Evolutionary conservation across 1,140 invertebrate species (phyloP).

Genomic region (Zaprionus vittiger): DNA sequence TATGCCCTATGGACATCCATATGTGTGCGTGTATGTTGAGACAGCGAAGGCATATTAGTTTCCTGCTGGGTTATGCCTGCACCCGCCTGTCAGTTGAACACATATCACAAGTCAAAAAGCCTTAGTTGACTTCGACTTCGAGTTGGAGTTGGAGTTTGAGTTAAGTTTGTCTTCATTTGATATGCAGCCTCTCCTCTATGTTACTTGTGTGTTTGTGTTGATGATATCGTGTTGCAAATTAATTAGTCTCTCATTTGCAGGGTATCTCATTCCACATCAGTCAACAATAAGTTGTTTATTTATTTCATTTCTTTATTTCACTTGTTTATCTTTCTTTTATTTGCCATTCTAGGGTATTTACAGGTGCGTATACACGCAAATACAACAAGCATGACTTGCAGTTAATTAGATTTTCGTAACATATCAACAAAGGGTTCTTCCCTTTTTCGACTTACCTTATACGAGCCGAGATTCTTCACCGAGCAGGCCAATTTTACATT

Average conservation of each 20-base stretch:
- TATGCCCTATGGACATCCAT: constrained; percentile 10
- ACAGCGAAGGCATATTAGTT: constrained; percentile 30
- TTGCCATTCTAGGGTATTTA: constrained; percentile 9
- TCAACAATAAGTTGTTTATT: neutral
- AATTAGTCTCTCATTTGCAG: constrained; percentile 4
- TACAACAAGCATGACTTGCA: neutral
- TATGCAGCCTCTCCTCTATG: neutral
- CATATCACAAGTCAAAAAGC: constrained; percentile 29
- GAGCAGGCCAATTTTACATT: constrained; percentile 95
- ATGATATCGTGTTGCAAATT: constrained; percentile 9
- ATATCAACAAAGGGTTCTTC: constrained; percentile 10
- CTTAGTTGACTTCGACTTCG: constrained; percentile 18
- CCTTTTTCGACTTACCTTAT: constrained; percentile 87
- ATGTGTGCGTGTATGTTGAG: neutral
- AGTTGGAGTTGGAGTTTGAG: neutral
- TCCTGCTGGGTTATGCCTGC: constrained; percentile 9
- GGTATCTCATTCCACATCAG: neutral
- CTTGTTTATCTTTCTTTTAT: neutral
- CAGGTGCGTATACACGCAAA: neutral
- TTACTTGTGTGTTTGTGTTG: neutral
- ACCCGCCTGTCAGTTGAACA: constrained; percentile 10
- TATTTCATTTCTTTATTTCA: neutral
- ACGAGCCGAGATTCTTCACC: constrained; percentile 94
- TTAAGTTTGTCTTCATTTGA: constrained; percentile 11
- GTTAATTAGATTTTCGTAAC: constrained; percentile 32